Evolutionary conservation across 2,888 invertebrate genomes (phyloP).

Genomic region (Zaprionus lineosus): DNA sequence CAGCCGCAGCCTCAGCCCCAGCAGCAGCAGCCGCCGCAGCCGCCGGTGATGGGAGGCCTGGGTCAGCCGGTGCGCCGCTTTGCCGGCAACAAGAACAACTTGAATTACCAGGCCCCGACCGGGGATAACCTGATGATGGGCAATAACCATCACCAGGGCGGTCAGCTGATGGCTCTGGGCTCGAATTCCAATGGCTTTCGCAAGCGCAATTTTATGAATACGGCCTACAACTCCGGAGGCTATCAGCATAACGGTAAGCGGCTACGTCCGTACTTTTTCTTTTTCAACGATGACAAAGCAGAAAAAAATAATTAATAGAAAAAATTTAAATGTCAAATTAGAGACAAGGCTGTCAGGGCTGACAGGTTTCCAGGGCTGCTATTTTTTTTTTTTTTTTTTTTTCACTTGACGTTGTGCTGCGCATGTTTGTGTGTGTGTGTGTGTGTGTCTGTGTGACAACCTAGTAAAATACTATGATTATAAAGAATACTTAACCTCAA

Average conservation of each 20-base stretch:
- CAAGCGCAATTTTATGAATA: slow-evolving; percentile 56
- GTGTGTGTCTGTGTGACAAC: not conserved
- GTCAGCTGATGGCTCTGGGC: slow-evolving; percentile 34
- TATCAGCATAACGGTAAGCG: slow-evolving; percentile 65
- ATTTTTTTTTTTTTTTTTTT: not conserved
- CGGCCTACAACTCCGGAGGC: slow-evolving; percentile 32
- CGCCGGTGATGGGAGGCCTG: slow-evolving; percentile 11
- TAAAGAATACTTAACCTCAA: too few species aligned
- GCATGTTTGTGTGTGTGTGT: not conserved
- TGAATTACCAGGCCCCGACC: slow-evolving; percentile 39
- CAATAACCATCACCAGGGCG: slow-evolving; percentile 1
- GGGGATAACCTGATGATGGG: slow-evolving; percentile 33
- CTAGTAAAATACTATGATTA: too few species aligned
- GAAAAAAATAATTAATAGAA: too few species aligned
- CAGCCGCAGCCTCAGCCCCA: too few species aligned
- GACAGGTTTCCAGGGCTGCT: not conserved
- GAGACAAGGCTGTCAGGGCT: not conserved
- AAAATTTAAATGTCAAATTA: not conserved
- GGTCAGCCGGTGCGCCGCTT: slow-evolving; percentile 50
- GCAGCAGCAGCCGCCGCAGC: slow-evolving; percentile 30
- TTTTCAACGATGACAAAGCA: slow-evolving; percentile 13
- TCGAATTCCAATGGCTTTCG: slow-evolving; percentile 47
- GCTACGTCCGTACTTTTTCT: too few species aligned
- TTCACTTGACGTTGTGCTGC: too few species aligned
- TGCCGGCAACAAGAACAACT: slow-evolving; percentile 59